Conservation (phyloP, 2,797 vertebrate genomes). For the Eulemur mongoz region DNA sequence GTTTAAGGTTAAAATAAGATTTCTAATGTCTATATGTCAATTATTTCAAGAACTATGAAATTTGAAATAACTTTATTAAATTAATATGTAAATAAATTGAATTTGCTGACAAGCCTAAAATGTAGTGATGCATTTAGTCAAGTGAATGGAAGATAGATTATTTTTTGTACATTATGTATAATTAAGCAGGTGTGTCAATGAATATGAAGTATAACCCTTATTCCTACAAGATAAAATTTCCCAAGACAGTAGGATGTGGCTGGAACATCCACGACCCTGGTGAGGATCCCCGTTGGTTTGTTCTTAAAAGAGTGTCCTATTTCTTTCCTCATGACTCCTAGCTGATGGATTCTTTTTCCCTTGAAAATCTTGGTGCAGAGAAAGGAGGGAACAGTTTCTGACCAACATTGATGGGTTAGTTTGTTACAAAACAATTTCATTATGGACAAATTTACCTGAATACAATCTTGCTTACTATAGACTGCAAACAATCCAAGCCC, state of each 20-base stretch:
- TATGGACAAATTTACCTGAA: not conserved
- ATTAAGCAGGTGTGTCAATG: conserved; percentile 17
- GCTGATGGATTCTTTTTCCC: not conserved
- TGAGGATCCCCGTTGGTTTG: not conserved
- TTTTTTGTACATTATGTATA: conserved; percentile 24
- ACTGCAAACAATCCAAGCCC: not conserved
- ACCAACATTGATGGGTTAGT: not conserved
- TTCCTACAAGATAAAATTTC: conserved; percentile 19
- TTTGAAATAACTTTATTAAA: conserved; percentile 47
- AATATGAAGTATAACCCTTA: not conserved
- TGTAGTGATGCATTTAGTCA: not conserved
- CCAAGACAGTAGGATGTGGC: not conserved
- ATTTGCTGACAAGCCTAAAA: conserved; percentile 19
- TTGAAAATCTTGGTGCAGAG: not conserved
- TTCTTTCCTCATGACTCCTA: not conserved
- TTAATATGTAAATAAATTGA: not conserved
- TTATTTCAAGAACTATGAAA: conserved; percentile 41
- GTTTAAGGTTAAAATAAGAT: not conserved
- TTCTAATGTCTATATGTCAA: conserved; percentile 28
- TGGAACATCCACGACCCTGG: not conserved
- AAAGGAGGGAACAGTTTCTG: not conserved
- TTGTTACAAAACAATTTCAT: not conserved
- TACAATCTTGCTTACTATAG: not conserved
- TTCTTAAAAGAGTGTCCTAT: not conserved
- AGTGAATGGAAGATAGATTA: not conserved